Base-by-base conservation (phyloP, 1,140 invertebrate species). In the Temnothorax curvispinosus region DNA sequence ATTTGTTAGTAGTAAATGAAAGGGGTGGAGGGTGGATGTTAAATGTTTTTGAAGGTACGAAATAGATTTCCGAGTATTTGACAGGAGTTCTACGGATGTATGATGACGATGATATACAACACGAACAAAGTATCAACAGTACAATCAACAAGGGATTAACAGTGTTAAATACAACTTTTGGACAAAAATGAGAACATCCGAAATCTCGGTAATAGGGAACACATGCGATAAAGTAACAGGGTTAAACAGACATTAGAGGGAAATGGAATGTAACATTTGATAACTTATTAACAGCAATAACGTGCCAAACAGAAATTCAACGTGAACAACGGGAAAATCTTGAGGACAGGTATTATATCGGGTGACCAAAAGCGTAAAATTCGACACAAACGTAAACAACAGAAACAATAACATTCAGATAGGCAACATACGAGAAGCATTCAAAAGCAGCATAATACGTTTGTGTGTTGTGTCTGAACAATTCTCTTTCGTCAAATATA, bases 361-460 rank as follows among this genome's bases (percentile, higher is more conserved):
- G 13, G 13, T 60, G 54, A 38, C 41, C 54, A 84, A 47, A 50
- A 50, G 9, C 38, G 32, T 84, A 84, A 74, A 84, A 60, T 84
- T 84, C 15, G 41, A 74, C 44, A 75, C 32, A 84, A 84, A 60
- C 80, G 52, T 81, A 56, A 81, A 81, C 62, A 69, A 84, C 69
- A 62, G 69, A 75, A 84, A 84, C 69, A 84, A 32, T 84, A 75
- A 84, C 69, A 74, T 74, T 82, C 67, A 82, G 52, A 72, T 71
- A 82, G 35, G 65, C 52, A 82, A 82, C 52, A 82, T 82, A 58
- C n/a, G 54, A 75, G 80, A 60, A 84, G 80, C 80, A 74, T 75
- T 84, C 80, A 84, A 84, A 84, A 84, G 80, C 80, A 84, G 80
- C 69, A 75, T 84, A 82, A 75, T 84, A 84, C 80, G 54, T 84